A percentile compares a stretch with the other conserved stretches of the same genome.
Conservation (phyloP, 2,113 vertebrate species). For the Sclerurus mexicanus region DNA sequence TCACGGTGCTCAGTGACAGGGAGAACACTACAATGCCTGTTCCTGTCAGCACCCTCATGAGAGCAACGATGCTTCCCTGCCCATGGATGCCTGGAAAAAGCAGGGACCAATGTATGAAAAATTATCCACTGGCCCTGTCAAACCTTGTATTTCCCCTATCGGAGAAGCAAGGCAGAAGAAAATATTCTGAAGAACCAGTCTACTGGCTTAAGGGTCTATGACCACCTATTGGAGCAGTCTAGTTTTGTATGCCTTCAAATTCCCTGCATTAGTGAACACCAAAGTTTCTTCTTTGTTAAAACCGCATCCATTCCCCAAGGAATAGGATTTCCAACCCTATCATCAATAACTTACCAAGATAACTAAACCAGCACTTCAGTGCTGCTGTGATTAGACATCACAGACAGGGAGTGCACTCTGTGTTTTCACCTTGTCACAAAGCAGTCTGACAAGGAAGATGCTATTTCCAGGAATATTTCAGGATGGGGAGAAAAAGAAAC, state of each 20-base stretch:
- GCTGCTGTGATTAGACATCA: neutral
- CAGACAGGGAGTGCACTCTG: neutral
- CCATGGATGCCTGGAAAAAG: neutral
- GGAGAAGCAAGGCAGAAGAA: neutral
- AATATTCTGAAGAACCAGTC: neutral
- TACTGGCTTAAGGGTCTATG: neutral
- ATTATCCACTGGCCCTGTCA: neutral
- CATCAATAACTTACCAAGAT: neutral
- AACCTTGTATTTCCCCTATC: neutral
- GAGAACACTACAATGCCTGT: neutral
- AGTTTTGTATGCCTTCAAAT: neutral
- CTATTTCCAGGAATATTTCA: neutral
- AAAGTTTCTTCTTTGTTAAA: neutral
- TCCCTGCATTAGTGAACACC: neutral
- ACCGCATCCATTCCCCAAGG: neutral
- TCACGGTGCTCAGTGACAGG: neutral
- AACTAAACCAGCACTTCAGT: neutral
- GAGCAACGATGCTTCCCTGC: neutral
- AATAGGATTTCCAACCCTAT: neutral
- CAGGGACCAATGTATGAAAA: rapidly evolving
- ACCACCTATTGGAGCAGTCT: neutral
- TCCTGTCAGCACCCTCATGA: neutral
- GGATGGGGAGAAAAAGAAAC: neutral
- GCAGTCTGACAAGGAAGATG: neutral
- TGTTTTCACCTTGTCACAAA: neutral